These are phyloP conservation scores for Epinephelus fuscoguttatus DNA, from an alignment of 2,113 vertebrate species.

Conservation along the genomic window DNA sequence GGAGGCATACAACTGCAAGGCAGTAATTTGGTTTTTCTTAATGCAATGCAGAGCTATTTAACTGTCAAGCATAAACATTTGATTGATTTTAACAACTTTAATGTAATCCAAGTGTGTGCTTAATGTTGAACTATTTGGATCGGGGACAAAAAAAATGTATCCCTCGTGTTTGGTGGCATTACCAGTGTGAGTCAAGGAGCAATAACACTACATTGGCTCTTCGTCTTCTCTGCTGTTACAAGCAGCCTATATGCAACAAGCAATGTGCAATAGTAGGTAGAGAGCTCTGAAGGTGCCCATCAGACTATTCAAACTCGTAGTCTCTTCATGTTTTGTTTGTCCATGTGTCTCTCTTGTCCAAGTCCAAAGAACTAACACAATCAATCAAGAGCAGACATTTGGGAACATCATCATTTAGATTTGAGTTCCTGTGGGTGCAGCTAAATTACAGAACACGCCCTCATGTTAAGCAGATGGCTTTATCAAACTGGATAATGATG, in stretches of 20 bases:
- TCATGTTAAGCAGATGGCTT: conserved; percentile 31
- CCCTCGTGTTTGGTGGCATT: not conserved
- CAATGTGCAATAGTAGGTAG: not conserved
- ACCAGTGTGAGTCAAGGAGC: not conserved
- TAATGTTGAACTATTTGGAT: too few species aligned
- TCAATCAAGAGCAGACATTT: conserved; percentile 25
- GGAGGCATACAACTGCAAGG: too few species aligned
- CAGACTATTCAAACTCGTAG: not conserved
- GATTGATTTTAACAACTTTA: too few species aligned
- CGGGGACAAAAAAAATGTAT: too few species aligned
- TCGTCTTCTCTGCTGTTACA: conserved; percentile 11
- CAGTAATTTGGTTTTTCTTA: too few species aligned
- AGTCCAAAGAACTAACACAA: conserved; percentile 31
- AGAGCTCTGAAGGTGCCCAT: not conserved
- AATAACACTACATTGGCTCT: not conserved
- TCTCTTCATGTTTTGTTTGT: not conserved
- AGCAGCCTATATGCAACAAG: not conserved
- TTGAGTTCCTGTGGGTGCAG: conserved; percentile 10
- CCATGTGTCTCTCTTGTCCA: conserved; percentile 15
- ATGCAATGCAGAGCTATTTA: too few species aligned
- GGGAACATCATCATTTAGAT: conserved; percentile 20
- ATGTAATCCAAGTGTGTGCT: too few species aligned
- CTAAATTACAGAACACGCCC: conserved; percentile 24
- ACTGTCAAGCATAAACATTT: too few species aligned
- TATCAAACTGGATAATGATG: conserved; percentile 19